Conservation (phyloP, 2,888 invertebrate species). For the Sinelater perroti region DNA sequence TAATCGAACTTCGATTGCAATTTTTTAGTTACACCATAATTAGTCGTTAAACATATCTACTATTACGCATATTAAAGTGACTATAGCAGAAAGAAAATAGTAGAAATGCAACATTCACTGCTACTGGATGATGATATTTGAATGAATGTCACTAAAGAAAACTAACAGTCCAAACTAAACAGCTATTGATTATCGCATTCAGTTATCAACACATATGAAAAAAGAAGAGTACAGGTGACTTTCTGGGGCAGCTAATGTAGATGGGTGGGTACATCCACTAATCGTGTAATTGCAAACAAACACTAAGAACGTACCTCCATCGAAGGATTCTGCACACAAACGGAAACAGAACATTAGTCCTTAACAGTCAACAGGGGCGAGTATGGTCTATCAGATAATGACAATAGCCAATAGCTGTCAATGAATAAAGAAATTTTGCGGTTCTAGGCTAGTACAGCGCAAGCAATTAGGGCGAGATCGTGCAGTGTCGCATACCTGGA, state of each 20-base stretch:
- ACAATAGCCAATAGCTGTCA: slow-evolving; percentile 47
- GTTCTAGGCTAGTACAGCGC: too few species aligned
- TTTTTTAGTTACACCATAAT: too few species aligned
- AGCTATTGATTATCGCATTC: slow-evolving; percentile 43
- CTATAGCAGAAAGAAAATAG: neutral
- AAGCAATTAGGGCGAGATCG: slow-evolving; percentile 19
- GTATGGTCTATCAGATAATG: slow-evolving; percentile 19
- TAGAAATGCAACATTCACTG: neutral
- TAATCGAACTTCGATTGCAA: too few species aligned
- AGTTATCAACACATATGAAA: slow-evolving; percentile 23
- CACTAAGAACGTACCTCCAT: slow-evolving; percentile 45
- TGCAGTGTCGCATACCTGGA: slow-evolving; percentile 71
- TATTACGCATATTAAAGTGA: slow-evolving; percentile 7
- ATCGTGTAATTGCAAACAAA: slow-evolving; percentile 21
- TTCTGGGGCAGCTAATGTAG: slow-evolving; percentile 15
- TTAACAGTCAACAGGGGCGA: slow-evolving; percentile 2
- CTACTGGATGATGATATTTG: too few species aligned
- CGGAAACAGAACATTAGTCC: slow-evolving; percentile 34
- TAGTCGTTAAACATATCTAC: too few species aligned
- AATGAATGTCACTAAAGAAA: too few species aligned
- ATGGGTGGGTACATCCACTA: slow-evolving; percentile 24
- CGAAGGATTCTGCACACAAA: slow-evolving; percentile 47
- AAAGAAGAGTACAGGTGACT: slow-evolving; percentile 18
- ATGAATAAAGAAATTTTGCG: slow-evolving; percentile 22
- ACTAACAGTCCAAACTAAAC: slow-evolving; percentile 26